A percentile compares a stretch with the other conserved stretches of the same genome.
Evolutionary conservation across 2,113 vertebrate species (phyloP).

Genomic region (Hymenochirus boettgeri): DNA sequence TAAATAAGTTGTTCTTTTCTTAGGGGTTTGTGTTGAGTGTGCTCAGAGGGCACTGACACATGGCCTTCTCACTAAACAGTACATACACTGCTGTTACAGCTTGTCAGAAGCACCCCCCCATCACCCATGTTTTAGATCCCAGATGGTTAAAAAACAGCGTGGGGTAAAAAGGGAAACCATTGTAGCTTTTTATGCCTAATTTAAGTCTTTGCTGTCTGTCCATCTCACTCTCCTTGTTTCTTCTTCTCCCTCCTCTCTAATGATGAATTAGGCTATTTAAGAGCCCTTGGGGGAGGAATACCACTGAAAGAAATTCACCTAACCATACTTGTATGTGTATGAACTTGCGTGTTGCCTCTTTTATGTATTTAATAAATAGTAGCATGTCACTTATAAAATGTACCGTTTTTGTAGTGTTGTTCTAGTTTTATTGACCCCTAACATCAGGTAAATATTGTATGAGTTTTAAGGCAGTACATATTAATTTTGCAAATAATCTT

Average conservation of each 20-base stretch:
- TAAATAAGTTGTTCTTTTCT: too few species aligned
- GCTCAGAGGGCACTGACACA: conserved; percentile 65
- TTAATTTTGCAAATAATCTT: background rate
- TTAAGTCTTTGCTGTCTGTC: conserved; percentile 60
- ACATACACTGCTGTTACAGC: conserved; percentile 58
- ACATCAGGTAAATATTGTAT: background rate
- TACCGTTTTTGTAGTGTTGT: background rate
- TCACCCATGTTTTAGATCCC: conserved; percentile 62
- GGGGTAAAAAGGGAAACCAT: conserved; percentile 57
- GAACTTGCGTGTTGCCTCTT: background rate
- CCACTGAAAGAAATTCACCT: background rate
- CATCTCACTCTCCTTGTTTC: conserved; percentile 54
- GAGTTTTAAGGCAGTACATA: conserved; percentile 1
- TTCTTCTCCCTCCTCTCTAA: conserved; percentile 57
- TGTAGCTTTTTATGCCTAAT: conserved; percentile 56
- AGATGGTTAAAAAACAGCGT: conserved; percentile 66
- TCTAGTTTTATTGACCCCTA: conserved; percentile 4
- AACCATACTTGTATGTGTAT: too few species aligned
- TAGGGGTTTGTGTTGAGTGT: conserved; percentile 59
- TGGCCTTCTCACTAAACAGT: conserved; percentile 66
- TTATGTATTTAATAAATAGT: background rate
- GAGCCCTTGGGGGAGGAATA: conserved; percentile 4
- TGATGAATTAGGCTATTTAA: conserved; percentile 53
- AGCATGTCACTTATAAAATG: background rate
- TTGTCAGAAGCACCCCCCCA: conserved; percentile 55